phyloP scores from a whole-genome alignment of 2,113 vertebrate species.

The Chelonoidis abingdonii region DNA sequence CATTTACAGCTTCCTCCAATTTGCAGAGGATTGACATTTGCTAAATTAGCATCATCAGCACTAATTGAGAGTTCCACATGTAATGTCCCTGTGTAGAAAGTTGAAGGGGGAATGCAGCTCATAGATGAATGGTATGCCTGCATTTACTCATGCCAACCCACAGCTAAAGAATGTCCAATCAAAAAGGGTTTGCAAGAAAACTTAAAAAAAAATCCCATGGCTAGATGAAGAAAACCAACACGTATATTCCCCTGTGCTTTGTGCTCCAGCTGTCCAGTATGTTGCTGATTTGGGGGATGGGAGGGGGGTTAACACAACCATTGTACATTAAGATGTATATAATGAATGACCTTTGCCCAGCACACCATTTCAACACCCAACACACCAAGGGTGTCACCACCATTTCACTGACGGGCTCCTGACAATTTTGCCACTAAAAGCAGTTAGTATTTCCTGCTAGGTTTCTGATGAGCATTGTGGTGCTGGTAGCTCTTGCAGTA shows the following conservation, averaged over 20 bases:
- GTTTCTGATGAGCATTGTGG: not conserved
- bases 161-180: constrained; percentile 9
- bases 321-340: not conserved
- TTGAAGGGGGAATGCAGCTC: not conserved
- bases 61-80: constrained; percentile 36
- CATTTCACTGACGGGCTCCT: not conserved
- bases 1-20: constrained; percentile 36
- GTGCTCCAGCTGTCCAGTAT: not conserved
- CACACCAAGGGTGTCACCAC: not conserved
- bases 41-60: not conserved
- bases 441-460: not conserved
- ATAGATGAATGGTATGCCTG: not conserved
- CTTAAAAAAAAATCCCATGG: not conserved
- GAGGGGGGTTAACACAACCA: not conserved
- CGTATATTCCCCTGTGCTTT: rapidly evolving
- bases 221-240: not conserved
- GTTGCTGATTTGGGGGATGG: not conserved
- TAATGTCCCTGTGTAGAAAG: constrained; percentile 10
- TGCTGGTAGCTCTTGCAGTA: not conserved
- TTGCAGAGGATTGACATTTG: constrained; percentile 4
- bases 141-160: constrained; percentile 22
- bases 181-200: constrained; percentile 30
- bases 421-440: not conserved
- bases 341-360: not conserved
- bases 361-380: not conserved